These are phyloP conservation scores for mouse (Mus musculus) DNA, from an alignment of 2,113 vertebrate species.

Conservation along the genomic window DNA sequence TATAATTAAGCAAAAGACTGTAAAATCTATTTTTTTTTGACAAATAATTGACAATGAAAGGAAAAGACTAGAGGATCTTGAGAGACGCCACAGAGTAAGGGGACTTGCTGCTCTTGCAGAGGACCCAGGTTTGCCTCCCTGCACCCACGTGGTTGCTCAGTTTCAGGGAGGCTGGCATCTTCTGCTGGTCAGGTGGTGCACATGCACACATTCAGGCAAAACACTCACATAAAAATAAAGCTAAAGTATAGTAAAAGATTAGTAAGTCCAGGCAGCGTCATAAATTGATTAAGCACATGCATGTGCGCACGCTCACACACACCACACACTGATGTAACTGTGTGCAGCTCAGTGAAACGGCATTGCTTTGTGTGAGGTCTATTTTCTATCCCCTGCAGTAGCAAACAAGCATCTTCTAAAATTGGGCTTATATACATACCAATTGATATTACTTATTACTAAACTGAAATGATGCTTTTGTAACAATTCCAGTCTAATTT, in stretches of 20 bases:
- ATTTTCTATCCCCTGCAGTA: background rate
- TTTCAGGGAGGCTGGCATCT: background rate
- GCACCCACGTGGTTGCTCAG: background rate
- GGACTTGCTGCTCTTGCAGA: background rate
- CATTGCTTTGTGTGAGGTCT: accelerated
- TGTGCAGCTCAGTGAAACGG: background rate
- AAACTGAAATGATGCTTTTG: background rate
- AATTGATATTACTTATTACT: background rate
- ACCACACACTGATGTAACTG: background rate
- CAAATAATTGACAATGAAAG: background rate
- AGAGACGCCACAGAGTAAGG: background rate
- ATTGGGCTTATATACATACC: background rate
- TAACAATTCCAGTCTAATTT: background rate
- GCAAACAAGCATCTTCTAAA: background rate
- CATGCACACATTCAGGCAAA: background rate
- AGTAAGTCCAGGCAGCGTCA: background rate
- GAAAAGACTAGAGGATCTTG: background rate
- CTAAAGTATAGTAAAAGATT: background rate
- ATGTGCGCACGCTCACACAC: no score
- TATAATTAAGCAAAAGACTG: background rate
- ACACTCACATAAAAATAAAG: background rate
- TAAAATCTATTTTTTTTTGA: background rate
- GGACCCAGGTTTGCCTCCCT: background rate
- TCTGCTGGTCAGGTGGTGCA: background rate
- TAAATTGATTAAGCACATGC: background rate